phyloP scores from a whole-genome alignment of 2,797 vertebrate species.

The Champsocephalus gunnari region DNA sequence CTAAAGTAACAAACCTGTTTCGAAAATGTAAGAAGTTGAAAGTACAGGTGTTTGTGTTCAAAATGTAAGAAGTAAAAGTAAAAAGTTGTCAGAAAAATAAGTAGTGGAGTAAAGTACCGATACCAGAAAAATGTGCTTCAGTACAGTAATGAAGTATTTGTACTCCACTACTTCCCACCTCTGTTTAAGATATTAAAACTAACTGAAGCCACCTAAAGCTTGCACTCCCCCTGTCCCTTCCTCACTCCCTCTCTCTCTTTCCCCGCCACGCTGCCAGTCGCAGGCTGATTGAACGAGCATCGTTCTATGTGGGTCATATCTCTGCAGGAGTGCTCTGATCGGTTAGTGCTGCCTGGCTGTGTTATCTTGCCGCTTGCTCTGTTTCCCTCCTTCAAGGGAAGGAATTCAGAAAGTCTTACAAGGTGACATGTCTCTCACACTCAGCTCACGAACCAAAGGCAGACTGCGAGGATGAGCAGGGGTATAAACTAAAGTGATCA shows the following conservation, averaged over 20 bases:
- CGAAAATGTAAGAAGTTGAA: too few relatives aligned
- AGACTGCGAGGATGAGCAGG: slow-evolving; percentile 40
- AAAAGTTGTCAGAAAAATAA: too few relatives aligned
- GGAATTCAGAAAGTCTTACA: slow-evolving; percentile 76
- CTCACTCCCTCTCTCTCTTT: slow-evolving; percentile 29
- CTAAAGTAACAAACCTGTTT: too few relatives aligned
- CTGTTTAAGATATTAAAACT: slow-evolving; percentile 30
- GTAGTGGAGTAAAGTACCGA: too few relatives aligned
- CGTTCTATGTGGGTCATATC: slow-evolving; percentile 85
- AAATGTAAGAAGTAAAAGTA: too few relatives aligned
- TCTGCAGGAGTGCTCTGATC: slow-evolving; percentile 86
- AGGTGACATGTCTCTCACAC: slow-evolving; percentile 74
- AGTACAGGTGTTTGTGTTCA: too few relatives aligned
- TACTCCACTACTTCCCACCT: too few relatives aligned
- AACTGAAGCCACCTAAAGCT: slow-evolving; percentile 54
- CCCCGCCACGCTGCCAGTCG: slow-evolving; percentile 66
- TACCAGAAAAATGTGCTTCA: too few relatives aligned
- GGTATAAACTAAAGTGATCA: slow-evolving; percentile 57
- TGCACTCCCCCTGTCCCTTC: slow-evolving; percentile 31
- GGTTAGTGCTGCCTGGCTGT: slow-evolving; percentile 84
- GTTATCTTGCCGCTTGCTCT: slow-evolving; percentile 78
- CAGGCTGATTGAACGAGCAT: slow-evolving; percentile 85
- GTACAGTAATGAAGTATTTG: too few relatives aligned
- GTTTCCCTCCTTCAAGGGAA: slow-evolving; percentile 78
- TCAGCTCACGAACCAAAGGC: slow-evolving; percentile 65